Evolutionary conservation across 2,113 vertebrate species (phyloP).

Genomic region (Chloebia gouldiae): DNA sequence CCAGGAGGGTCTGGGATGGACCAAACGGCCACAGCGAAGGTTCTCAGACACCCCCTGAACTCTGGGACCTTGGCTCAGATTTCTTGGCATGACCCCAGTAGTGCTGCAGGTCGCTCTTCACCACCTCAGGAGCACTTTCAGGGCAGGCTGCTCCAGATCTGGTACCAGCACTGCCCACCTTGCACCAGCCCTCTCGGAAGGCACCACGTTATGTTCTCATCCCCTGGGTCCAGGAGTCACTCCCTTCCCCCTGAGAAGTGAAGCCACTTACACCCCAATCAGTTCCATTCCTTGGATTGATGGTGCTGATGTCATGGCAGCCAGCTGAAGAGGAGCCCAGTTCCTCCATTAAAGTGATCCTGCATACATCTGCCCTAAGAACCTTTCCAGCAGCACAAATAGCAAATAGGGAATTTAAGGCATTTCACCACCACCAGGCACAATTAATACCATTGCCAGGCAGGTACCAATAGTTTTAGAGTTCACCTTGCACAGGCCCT

Average conservation of each 20-base stretch:
- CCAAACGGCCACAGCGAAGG: rapidly evolving
- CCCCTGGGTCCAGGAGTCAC: rapidly evolving
- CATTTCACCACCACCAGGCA: background rate
- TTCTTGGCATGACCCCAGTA: rapidly evolving
- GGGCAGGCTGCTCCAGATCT: background rate
- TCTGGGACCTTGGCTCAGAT: background rate
- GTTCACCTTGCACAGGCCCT: background rate
- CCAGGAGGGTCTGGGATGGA: background rate
- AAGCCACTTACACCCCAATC: background rate
- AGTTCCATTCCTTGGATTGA: background rate
- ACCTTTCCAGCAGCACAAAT: background rate
- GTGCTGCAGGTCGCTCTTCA: background rate
- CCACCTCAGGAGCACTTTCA: background rate
- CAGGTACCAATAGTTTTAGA: rapidly evolving
- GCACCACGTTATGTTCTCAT: rapidly evolving
- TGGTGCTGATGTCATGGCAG: rapidly evolving
- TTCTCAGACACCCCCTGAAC: background rate
- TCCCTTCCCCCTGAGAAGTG: too few species aligned
- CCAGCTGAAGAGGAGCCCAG: background rate
- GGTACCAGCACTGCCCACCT: rapidly evolving
- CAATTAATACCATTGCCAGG: rapidly evolving
- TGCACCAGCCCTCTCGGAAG: rapidly evolving
- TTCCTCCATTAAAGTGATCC: background rate
- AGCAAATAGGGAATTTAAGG: background rate
- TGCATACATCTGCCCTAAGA: rapidly evolving